Evolutionary conservation across 2,797 vertebrate species (phyloP).

Genomic region (Bryconaethiops microstoma): DNA sequence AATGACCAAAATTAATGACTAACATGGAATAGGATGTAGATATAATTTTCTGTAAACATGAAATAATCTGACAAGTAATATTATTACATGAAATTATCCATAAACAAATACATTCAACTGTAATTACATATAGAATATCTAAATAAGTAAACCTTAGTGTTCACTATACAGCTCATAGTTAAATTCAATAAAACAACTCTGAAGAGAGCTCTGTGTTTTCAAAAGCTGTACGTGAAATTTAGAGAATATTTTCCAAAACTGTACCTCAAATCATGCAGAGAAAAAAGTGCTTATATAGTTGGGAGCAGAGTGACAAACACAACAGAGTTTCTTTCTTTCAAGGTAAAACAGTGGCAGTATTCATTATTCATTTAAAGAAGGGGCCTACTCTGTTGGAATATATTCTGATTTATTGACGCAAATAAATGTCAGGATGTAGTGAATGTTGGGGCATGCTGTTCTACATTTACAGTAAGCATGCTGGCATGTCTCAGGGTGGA

Average conservation of each 20-base stretch:
- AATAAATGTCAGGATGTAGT: slow-evolving; percentile 50
- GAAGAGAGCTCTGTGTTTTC: slow-evolving; percentile 45
- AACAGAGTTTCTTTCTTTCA: slow-evolving; percentile 49
- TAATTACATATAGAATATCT: neutral
- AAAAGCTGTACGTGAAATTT: neutral
- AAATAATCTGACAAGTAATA: too few species aligned
- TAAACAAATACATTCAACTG: too few species aligned
- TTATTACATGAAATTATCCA: too few species aligned
- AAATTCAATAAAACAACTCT: slow-evolving; percentile 54
- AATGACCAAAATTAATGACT: too few species aligned
- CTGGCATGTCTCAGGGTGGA: slow-evolving; percentile 10
- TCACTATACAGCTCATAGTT: too few species aligned
- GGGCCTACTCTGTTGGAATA: slow-evolving; percentile 27
- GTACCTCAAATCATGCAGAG: slow-evolving; percentile 12
- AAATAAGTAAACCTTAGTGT: neutral
- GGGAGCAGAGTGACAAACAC: neutral
- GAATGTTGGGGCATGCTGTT: slow-evolving; percentile 31
- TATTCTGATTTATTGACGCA: slow-evolving; percentile 45
- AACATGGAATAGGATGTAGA: too few species aligned
- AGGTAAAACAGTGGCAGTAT: slow-evolving; percentile 48
- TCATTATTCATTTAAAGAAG: slow-evolving; percentile 46
- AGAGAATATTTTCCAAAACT: slow-evolving; percentile 4
- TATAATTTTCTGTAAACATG: too few species aligned
- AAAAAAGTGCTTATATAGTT: slow-evolving; percentile 11
- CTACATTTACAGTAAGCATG: slow-evolving; percentile 10